phyloP scores from a whole-genome alignment of 2,797 vertebrate genomes.

The Liparis tanakae region DNA sequence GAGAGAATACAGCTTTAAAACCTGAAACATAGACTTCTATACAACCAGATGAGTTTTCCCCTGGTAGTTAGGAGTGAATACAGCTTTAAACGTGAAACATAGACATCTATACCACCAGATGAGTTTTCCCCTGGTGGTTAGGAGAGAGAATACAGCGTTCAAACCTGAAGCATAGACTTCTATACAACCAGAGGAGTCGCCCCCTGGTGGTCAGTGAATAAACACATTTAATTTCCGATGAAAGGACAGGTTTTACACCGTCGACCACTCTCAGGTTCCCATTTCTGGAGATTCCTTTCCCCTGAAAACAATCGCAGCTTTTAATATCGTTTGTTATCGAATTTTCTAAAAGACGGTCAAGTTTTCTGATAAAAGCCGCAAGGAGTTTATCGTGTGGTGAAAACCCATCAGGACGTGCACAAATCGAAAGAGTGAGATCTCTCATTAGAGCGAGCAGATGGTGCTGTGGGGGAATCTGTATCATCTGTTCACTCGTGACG shows the following conservation, averaged over 20 bases:
- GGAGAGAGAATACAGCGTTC: too few species aligned
- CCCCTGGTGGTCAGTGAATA: too few species aligned
- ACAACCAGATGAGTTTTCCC: too few species aligned
- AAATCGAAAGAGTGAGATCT: conserved; percentile 27
- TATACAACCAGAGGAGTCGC: too few species aligned
- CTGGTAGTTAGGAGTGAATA: too few species aligned
- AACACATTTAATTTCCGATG: too few species aligned
- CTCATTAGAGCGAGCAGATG: conserved; percentile 60
- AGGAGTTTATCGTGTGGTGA: not conserved
- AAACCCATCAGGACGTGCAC: not conserved
- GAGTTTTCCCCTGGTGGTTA: too few species aligned
- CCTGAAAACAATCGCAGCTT: not conserved
- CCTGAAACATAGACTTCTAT: too few species aligned
- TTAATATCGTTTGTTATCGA: not conserved
- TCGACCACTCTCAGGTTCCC: not conserved
- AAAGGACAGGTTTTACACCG: not conserved
- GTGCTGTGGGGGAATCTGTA: conserved; percentile 23
- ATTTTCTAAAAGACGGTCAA: not conserved
- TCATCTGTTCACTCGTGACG: conserved; percentile 20
- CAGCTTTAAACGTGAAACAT: too few species aligned
- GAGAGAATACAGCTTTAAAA: too few species aligned
- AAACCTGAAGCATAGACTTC: too few species aligned
- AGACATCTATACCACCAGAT: too few species aligned
- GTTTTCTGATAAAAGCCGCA: not conserved
- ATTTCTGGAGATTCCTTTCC: not conserved